A percentile compares a stretch with the other conserved stretches of the same genome.
phyloP scores from a whole-genome alignment of 2,113 vertebrate genomes.

The Delphinapterus leucas region DNA sequence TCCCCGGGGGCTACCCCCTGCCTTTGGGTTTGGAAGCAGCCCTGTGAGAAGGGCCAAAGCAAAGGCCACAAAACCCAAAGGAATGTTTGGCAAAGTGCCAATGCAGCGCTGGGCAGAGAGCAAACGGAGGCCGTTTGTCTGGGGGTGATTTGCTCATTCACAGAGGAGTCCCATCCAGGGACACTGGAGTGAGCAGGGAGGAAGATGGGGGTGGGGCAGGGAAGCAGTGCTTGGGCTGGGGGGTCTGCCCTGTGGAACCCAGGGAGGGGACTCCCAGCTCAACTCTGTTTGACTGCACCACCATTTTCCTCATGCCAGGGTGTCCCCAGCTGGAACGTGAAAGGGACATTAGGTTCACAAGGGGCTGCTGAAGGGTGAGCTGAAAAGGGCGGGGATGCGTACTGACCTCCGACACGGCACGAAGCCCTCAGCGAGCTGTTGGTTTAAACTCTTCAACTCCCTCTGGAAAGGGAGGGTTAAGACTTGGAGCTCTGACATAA shows the following conservation, averaged over 20 bases:
- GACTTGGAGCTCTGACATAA: not conserved
- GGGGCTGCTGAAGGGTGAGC: not conserved
- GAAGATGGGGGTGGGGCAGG: fast-evolving
- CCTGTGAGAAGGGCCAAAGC: not conserved
- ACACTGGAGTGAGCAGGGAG: not conserved
- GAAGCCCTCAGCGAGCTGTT: not conserved
- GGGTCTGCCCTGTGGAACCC: not conserved
- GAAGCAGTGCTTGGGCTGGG: fast-evolving
- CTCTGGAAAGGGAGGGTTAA: not conserved
- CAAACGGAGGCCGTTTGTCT: conserved; percentile 18
- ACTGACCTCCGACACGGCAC: fast-evolving
- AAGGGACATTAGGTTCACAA: not conserved
- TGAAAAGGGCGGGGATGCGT: not conserved
- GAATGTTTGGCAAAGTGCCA: conserved; percentile 35
- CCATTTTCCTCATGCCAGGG: not conserved
- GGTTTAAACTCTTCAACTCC: not conserved
- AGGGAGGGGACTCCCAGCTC: not conserved
- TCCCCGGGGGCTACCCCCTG: not conserved
- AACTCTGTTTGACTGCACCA: fast-evolving
- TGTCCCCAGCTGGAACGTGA: not conserved
- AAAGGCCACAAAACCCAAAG: conserved; percentile 37
- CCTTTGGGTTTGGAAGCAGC: not conserved
- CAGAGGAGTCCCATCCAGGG: not conserved
- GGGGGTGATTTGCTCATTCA: conserved; percentile 34
- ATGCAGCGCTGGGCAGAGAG: conserved; percentile 9